Evolutionary conservation across 2,888 invertebrate species (phyloP).

Genomic region (Drosophila nr. medialis): DNA sequence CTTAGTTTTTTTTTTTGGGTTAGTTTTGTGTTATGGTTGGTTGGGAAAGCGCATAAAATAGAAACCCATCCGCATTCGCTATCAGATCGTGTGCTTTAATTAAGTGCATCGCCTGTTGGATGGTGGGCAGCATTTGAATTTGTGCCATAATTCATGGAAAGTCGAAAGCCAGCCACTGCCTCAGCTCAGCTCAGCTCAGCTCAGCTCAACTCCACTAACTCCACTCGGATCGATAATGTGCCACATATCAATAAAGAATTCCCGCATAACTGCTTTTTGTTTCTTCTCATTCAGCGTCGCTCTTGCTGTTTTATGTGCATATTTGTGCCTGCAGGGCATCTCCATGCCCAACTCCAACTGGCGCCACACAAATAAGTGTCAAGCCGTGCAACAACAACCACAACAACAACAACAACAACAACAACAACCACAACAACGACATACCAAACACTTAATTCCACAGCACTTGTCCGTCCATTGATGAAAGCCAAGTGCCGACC

Average conservation of each 20-base stretch:
- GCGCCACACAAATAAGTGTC: constrained; percentile 55
- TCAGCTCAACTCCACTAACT: background rate
- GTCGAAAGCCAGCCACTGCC: constrained; percentile 47
- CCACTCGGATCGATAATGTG: constrained; percentile 49
- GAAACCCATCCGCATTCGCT: constrained; percentile 55
- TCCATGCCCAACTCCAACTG: constrained; percentile 26
- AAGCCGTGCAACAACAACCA: constrained; percentile 16
- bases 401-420: constrained; percentile 5
- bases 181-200: constrained; percentile 23
- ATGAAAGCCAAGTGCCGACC: constrained; percentile 61
- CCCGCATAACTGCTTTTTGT: constrained; percentile 50
- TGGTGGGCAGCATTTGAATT: constrained; percentile 59
- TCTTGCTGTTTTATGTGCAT: constrained; percentile 46
- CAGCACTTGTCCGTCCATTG: constrained; percentile 53
- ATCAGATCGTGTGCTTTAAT: constrained; percentile 54
- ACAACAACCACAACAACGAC: background rate
- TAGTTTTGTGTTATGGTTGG: constrained; percentile 18
- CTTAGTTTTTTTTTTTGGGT: constrained; percentile 16
- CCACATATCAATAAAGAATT: constrained; percentile 77
- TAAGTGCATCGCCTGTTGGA: constrained; percentile 46
- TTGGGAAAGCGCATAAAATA: constrained; percentile 63
- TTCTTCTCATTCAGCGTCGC: background rate
- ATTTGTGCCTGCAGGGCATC: constrained; percentile 53
- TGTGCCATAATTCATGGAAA: constrained; percentile 62
- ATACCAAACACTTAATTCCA: constrained; percentile 31